These are phyloP conservation scores for Myopa tessellatipennis DNA, from an alignment of 2,888 invertebrate species.

Conservation along the genomic window DNA sequence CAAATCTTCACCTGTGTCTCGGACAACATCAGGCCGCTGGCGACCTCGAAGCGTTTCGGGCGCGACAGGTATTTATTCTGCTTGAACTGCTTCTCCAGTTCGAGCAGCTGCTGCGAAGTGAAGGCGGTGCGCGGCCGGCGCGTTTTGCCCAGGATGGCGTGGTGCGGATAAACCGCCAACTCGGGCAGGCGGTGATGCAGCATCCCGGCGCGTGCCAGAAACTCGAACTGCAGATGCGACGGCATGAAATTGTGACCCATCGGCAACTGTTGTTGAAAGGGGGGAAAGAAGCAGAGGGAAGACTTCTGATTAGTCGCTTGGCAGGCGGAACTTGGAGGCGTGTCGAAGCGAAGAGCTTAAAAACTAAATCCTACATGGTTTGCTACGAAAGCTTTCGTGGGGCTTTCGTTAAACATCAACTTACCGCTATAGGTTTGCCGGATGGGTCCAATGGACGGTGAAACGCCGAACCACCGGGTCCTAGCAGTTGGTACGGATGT, in stretches of 20 bases:
- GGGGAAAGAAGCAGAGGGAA: neutral
- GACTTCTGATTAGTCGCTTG: slow-evolving; percentile 23
- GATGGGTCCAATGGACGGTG: slow-evolving; percentile 70
- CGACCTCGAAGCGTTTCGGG: slow-evolving; percentile 98
- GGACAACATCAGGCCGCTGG: slow-evolving; percentile 95
- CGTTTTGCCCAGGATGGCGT: slow-evolving; percentile 87
- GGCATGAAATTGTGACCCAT: slow-evolving; percentile 70
- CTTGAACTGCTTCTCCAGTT: slow-evolving; percentile 97
- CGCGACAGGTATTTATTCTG: slow-evolving; percentile 99
- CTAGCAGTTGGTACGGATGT: slow-evolving; percentile 71
- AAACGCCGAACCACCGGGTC: slow-evolving; percentile 70
- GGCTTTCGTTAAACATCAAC: slow-evolving; percentile 42
- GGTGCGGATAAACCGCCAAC: slow-evolving; percentile 79
- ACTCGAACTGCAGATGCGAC: slow-evolving; percentile 75
- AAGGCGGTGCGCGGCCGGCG: slow-evolving; percentile 96
- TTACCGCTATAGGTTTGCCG: slow-evolving; percentile 68
- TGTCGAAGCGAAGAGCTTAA: slow-evolving; percentile 39
- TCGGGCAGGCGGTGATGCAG: slow-evolving; percentile 90
- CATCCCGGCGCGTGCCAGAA: slow-evolving; percentile 92
- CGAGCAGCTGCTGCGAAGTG: slow-evolving; percentile 94
- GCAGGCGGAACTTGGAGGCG: neutral
- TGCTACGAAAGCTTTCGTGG: neutral
- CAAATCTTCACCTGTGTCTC: slow-evolving; percentile 99
- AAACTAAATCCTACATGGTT: slow-evolving; percentile 4
- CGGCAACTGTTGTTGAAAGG: slow-evolving; percentile 60